Evolutionary conservation across 37 sponge, comb jelly and placozoan species (phyloP), one percentile per base, ranked within the genome.

Genomic region (Beroe ovata): DNA sequence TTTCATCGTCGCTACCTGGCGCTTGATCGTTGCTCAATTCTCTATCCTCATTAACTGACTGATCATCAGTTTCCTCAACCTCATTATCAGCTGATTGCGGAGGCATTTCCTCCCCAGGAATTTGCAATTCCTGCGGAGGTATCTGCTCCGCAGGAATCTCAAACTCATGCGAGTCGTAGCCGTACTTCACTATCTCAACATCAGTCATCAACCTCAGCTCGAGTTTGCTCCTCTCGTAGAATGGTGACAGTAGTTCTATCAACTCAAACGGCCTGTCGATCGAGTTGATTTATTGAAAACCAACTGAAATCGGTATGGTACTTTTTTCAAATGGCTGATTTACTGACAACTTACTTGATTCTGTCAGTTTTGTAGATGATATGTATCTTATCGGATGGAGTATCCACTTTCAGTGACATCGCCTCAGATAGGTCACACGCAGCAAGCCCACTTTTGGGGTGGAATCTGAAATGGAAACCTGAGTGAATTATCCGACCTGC

Each of bases 141-240:
- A n/a, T n/a, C n/a, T n/a, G n/a, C n/a, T n/a, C n/a, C n/a, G n/a
- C n/a, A n/a, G n/a, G n/a, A n/a, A n/a, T n/a, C n/a, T n/a, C 54
- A 16, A 42, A 4, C 47, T 77, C 84, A 28, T 77, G 38, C 0
- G 54, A 16, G 33, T 77, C 84, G 25, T 77, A 77, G 38, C 41
- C 38, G 22, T 77, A n/a, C 23, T 42, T 39, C 6, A 77, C 84
- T n/a, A 77, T 77, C 25, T 77, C 84, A 38, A 77, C 54, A 42
- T 77, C 84, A n/a, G 84, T 41, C 33, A 77, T 21, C 23, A 77
- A 4, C 28, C 41, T 77, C 3, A 77, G 11, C 22, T 77, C 84
- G 25, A 77, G 42, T 36, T 77, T 77, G 3, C 36, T 32, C 0
- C 20, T 42, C 0, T 4, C 8, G 25, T 40, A 77, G 23, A 42